Conservation (phyloP, 2,888 invertebrate species). For the Panopea generosa region DNA sequence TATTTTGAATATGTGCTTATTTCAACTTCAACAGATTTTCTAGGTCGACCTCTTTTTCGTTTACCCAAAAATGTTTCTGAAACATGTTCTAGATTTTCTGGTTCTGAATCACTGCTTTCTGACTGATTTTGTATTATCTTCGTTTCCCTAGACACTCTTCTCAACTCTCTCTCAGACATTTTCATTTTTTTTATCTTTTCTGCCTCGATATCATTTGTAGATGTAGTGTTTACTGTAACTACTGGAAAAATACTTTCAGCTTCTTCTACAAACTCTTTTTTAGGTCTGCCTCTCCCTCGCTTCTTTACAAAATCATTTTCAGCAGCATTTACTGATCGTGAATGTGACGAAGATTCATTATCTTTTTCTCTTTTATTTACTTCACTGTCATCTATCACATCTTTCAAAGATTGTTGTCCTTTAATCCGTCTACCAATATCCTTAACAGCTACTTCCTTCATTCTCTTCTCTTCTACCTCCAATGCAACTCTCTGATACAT, state of each 20-base stretch:
- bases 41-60: conserved; percentile 45
- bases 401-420: conserved; percentile 11
- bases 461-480: conserved; percentile 62
- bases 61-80: conserved; percentile 3
- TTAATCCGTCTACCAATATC: conserved; percentile 20
- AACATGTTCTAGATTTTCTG: conserved; percentile 3
- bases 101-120: conserved; percentile 34
- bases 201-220: not conserved
- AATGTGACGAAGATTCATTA: not conserved
- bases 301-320: conserved; percentile 6
- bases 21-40: not conserved
- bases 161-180: conserved; percentile 16
- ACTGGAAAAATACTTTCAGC: not conserved
- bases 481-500: conserved; percentile 61
- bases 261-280: conserved; percentile 12
- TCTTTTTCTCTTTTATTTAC: not conserved
- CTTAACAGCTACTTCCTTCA: conserved; percentile 38
- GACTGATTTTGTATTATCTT: conserved; percentile 15
- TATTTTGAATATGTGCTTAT: no score
- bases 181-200: not conserved
- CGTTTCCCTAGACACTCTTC: conserved; percentile 27
- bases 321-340: not conserved
- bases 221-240: not conserved
- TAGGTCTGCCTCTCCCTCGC: conserved; percentile 48
- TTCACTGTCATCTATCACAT: not conserved